Base-by-base conservation (phyloP, 1,140 invertebrate species). In the Leptestheria dahalacensis region DNA sequence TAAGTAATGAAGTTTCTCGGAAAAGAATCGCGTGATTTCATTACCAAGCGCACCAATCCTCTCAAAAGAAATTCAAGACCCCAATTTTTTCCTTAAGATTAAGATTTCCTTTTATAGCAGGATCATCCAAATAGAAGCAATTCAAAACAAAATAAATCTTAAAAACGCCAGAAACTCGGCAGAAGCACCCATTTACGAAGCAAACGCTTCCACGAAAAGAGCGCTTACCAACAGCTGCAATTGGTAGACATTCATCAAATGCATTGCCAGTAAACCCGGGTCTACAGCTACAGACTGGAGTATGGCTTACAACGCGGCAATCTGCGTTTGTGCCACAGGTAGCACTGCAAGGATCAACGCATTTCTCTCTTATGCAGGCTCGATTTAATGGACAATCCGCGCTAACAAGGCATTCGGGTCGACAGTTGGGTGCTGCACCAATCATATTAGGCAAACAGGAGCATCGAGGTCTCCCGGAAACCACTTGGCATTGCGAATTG, bases 371-470 rank as follows among this genome's bases (percentile, higher is more conserved):
- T 15, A 69, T 57, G 62, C 71, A 73, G n/a, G 69, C 69, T 46
- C 85, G 56, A 66, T 70, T 79, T 66, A 76, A 75, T 3, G 84
- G 74, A 69, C 88, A 91, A 61, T 91, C 87, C 1, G 84, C 81
- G 68, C 86, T 91, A 66, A 86, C 78, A 0, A 86, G 82, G 70
- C 88, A 91, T 70, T 91, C 86, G 15, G 87, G 87, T 62, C 85
- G 73, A 69, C 83, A 85, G 63, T 79, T 76, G 0, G 49, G 47
- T 50, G 58, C 58, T 0, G 33, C 24, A 18, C 58, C 58, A 65
- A 85, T 23, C 74, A 75, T 59, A 29, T 66, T 82, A 83, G 66
- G 83, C 79, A 18, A 79, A 67, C 26, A 69, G 33, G 78, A 77
- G 66, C 85, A 88, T n/a, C 84, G 83, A 11, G 83, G 85, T 53